Base-by-base conservation (phyloP, 2,113 vertebrate species). In the Ailurus styani region DNA sequence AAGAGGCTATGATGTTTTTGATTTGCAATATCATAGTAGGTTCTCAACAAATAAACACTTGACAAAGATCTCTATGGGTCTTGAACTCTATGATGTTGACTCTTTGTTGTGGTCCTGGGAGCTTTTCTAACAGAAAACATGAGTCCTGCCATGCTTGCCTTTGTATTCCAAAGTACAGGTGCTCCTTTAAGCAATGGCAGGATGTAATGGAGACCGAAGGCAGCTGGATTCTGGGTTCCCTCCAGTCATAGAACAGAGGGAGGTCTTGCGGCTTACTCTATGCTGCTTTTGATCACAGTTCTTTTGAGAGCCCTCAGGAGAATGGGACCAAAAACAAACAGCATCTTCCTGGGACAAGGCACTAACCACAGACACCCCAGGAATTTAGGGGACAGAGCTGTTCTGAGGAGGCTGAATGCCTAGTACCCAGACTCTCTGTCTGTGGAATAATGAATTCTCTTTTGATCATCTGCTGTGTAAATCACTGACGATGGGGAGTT, bases 401-500 rank as follows among this genome's bases (percentile, higher is more conserved):
- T 85, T 87, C 84, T 66, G 29, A 42, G 62, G 64, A 66, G 68
- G 47, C 73, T 18, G 87, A 57, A 54, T 72, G 68, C 57, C 68
- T 77, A 6, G 45, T 81, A 42, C 66, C 54, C 95, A 95, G 78
- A 97, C 96, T 88, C 91, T 90, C 50, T 40, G 72, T 97, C 97
- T 97, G 96, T 55, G 83, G 90, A 91, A 95, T 97, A 98, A 98
- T 98, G 97, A 97, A 98, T 98, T 98, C 98, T 98, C 60, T 57
- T 98, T 96, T 98, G 98, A 98, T 99, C 98, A 98, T 98, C 98
- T 98, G 98, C 98, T 97, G 97, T 97, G 98, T 98, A 98, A 98
- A 98, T 98, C 98, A 98, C 98, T 79, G 77, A 95, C 84, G 97
- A 98, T 95, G 97, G 98, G 96, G 93, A 99, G 98, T 98, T 99